Evolutionary conservation across 1,140 invertebrate species (phyloP).

Genomic region (Leptinotarsa lineolata): DNA sequence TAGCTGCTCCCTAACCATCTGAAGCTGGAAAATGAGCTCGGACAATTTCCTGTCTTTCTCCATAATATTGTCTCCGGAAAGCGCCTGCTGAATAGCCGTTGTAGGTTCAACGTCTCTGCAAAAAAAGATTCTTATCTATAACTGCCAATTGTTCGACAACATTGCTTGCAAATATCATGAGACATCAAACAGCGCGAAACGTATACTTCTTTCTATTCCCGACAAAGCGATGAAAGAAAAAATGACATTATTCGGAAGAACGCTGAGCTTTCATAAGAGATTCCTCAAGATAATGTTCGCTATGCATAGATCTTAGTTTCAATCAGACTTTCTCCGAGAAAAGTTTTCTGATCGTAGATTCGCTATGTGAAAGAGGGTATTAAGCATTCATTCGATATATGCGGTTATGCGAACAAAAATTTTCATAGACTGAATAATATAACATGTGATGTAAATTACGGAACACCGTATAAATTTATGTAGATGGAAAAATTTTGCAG

Average conservation of each 20-base stretch:
- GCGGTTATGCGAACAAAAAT: background rate
- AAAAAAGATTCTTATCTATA: constrained; percentile 33
- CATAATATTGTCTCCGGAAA: constrained; percentile 69
- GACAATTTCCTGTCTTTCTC: constrained; percentile 79
- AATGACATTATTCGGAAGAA: constrained; percentile 15
- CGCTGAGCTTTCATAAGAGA: constrained; percentile 27
- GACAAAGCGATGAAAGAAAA: constrained; percentile 27
- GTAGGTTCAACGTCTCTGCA: constrained; percentile 61
- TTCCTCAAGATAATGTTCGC: background rate
- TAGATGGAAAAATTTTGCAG: background rate
- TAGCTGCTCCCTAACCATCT: constrained; percentile 78
- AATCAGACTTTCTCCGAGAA: constrained; percentile 7
- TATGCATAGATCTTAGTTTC: background rate
- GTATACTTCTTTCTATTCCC: background rate
- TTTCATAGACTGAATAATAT: background rate
- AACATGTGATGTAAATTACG: background rate
- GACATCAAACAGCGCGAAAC: constrained; percentile 10
- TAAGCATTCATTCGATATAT: background rate
- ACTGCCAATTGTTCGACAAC: constrained; percentile 13
- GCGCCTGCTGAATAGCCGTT: constrained; percentile 69
- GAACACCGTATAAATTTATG: background rate
- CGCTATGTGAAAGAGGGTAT: background rate
- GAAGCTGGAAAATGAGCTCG: constrained; percentile 82
- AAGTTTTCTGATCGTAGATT: background rate
- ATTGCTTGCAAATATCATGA: background rate